phyloP scores from a whole-genome alignment of 2,888 invertebrate species.

The Leucozona laternaria region DNA sequence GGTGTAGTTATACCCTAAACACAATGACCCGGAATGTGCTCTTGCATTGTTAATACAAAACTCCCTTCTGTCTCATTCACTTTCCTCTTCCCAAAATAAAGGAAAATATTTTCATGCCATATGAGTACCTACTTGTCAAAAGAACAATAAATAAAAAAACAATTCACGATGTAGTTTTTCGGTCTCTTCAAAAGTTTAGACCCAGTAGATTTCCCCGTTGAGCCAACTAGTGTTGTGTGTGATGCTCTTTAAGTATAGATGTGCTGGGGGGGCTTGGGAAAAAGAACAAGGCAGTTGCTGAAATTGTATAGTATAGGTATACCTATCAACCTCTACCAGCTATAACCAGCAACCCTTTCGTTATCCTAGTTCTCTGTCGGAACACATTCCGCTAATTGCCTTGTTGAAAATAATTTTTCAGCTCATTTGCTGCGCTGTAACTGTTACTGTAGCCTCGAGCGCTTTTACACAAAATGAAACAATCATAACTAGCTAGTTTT shows the following conservation, averaged over 20 bases:
- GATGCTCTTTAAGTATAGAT: conserved; percentile 1
- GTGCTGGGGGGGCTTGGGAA: neutral
- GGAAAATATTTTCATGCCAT: conserved; percentile 27
- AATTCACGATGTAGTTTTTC: neutral
- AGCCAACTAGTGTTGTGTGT: neutral
- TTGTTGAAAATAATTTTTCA: conserved; percentile 77
- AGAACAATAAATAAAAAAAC: conserved; percentile 14
- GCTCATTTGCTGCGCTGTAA: conserved; percentile 76
- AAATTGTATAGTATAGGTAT: neutral
- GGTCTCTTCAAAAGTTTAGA: conserved; percentile 23
- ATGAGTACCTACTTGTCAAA: conserved; percentile 49
- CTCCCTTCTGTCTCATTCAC: conserved; percentile 11
- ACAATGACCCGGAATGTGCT: conserved; percentile 45
- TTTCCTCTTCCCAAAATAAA: neutral
- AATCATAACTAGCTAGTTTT: conserved; percentile 67
- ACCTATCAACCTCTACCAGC: too few species aligned
- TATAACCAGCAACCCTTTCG: neutral
- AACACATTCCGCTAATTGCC: conserved; percentile 66
- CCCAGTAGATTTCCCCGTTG: neutral
- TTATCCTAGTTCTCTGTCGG: conserved; percentile 36
- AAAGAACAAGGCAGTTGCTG: neutral
- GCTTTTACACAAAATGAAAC: conserved; percentile 75
- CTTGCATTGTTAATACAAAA: neutral
- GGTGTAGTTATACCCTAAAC: neutral
- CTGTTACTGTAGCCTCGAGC: conserved; percentile 62